Evolutionary conservation across 35 echinoderm and acorn worm genomes (phyloP), one percentile per base, ranked within the genome.

Genomic region (Holothuria glaberrima): DNA sequence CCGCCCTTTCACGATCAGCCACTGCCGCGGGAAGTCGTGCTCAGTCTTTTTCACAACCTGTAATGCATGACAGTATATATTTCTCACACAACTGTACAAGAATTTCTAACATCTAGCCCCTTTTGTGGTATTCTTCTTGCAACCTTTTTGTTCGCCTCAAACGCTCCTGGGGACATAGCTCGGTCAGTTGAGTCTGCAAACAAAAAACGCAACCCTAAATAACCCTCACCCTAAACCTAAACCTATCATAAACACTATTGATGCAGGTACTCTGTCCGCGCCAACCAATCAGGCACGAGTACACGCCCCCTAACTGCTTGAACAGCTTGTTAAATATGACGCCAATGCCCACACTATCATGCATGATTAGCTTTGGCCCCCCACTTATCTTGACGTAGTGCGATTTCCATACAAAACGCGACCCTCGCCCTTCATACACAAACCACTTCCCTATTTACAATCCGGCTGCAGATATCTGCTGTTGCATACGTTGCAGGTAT

Each of bases 311-410:
- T 84, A 62, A 87, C 60, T 87, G 85, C 66, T 67, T 71, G 66
- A 87, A 50, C 85, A 59, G 80, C 80, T 84, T 84, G 80, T 84
- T 84, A 84, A 84, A 84, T 84, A 84, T 87, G 85, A 87, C 85
- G 85, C 85, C 85, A 87, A 54, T 69, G 85, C 85, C 85, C 85
- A 87, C 85, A 87, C 61, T 69, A 48, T 87, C 66, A 87, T 87
- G 85, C 85, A 87, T 87, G 85, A 87, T 87, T 87, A 87, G 85
- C 66, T 87, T 71, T 87, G 85, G 85, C 85, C 85, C 85, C 85
- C 85, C 85, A 87, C 85, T 87, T 87, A 87, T 87, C 85, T 87
- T 71, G 85, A 87, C 85, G 85, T 87, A 67, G 85, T 71, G 66
- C 33, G 85, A 87, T 87, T 87, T 71, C 85, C 85, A 69, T 87